These are phyloP conservation scores for Sphaerophoria rueppellii DNA, from an alignment of 2,888 invertebrate genomes.

Conservation along the genomic window DNA sequence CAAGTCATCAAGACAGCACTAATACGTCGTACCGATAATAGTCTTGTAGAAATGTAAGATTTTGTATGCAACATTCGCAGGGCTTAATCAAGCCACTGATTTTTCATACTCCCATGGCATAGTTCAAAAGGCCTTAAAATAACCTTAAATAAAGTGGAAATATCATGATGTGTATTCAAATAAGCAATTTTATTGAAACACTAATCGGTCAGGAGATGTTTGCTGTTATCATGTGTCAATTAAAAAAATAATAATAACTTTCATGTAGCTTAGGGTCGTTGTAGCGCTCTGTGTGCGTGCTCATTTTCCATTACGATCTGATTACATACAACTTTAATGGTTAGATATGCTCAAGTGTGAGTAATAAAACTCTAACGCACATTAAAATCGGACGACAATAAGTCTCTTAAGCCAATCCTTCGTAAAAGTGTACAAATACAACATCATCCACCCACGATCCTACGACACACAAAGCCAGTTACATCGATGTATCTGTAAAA, in stretches of 20 bases:
- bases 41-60: too few species aligned
- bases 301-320: constrained; percentile 29
- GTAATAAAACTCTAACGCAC: constrained; percentile 40
- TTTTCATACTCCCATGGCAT: too few species aligned
- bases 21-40: too few species aligned
- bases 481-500: neutral
- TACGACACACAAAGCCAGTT: neutral
- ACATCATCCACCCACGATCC: constrained; percentile 1
- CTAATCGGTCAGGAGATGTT: too few species aligned
- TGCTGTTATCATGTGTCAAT: neutral
- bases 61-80: too few species aligned
- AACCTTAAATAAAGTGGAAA: too few species aligned
- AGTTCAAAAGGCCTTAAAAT: too few species aligned
- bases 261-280: neutral
- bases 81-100: too few species aligned
- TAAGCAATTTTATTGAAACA: too few species aligned
- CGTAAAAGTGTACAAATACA: neutral
- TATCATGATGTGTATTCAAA: too few species aligned
- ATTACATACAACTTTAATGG: constrained; percentile 37
- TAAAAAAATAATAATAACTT: neutral
- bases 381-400: constrained; percentile 51
- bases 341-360: constrained; percentile 32
- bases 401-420: constrained; percentile 33
- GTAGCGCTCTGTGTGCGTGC: neutral
- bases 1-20: too few species aligned